Percentiles rank a stretch among this genome's conserved stretches.
Evolutionary conservation across 2,888 invertebrate genomes (phyloP).

Genomic region (Agonopterix alstromeriana): DNA sequence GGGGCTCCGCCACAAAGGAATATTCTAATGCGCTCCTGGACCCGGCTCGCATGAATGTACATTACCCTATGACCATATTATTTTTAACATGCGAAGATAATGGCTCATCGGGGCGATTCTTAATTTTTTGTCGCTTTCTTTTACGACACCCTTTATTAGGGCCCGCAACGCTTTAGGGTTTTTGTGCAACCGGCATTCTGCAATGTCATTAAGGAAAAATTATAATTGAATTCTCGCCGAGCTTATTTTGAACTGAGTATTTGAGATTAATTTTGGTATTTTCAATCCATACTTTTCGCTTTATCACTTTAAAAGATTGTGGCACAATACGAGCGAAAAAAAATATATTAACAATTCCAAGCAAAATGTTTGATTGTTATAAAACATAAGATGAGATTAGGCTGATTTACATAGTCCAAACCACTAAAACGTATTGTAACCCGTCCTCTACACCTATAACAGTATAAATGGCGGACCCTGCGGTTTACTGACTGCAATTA

Average conservation of each 20-base stretch:
- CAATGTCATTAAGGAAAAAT: slow-evolving; percentile 56
- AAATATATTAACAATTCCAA: too few species aligned
- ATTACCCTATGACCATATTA: slow-evolving; percentile 75
- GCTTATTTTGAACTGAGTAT: not conserved
- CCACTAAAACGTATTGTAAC: too few species aligned
- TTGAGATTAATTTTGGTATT: not conserved
- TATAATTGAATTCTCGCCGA: slow-evolving; percentile 6
- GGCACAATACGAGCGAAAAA: too few species aligned
- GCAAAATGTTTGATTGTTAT: too few species aligned
- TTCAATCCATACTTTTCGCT: too few species aligned
- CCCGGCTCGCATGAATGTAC: slow-evolving; percentile 70
- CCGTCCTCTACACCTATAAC: too few species aligned
- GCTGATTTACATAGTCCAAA: too few species aligned
- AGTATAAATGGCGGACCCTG: too few species aligned
- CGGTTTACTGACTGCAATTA: slow-evolving; percentile 12
- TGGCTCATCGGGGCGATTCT: slow-evolving; percentile 75
- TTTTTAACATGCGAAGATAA: slow-evolving; percentile 75
- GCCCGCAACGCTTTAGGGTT: slow-evolving; percentile 67
- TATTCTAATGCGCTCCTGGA: slow-evolving; percentile 75
- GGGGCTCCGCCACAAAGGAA: slow-evolving; percentile 46
- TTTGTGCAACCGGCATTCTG: slow-evolving; percentile 52
- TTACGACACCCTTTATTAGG: slow-evolving; percentile 59
- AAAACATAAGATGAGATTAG: too few species aligned
- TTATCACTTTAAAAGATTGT: too few species aligned
- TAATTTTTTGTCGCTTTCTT: slow-evolving; percentile 72